Conservation (phyloP, 2,113 vertebrate species). For the Cyrtonyx montezumae region DNA sequence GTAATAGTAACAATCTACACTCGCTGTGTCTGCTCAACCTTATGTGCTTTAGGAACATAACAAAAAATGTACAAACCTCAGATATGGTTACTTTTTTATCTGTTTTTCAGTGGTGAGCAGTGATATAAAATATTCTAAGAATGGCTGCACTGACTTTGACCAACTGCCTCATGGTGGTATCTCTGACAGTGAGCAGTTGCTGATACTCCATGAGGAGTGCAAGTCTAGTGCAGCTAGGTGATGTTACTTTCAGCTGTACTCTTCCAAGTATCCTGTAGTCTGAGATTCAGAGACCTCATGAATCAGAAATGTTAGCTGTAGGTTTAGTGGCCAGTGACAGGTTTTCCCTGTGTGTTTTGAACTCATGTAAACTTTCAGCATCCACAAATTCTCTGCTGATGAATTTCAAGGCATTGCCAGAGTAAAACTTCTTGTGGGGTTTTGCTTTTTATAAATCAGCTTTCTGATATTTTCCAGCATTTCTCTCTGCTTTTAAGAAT, state of each 20-base stretch:
- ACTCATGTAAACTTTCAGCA: not conserved
- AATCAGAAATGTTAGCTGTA: not conserved
- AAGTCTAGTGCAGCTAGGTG: not conserved
- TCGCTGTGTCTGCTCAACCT: not conserved
- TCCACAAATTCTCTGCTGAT: not conserved
- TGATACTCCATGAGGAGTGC: not conserved
- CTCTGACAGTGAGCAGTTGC: not conserved
- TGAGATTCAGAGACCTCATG: not conserved
- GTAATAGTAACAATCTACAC: not conserved
- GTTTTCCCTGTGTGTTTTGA: not conserved
- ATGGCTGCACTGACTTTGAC: not conserved
- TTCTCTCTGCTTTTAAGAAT: slow-evolving; percentile 2
- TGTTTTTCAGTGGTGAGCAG: not conserved
- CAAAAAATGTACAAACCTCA: not conserved
- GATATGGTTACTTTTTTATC: not conserved
- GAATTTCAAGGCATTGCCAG: not conserved
- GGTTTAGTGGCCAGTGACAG: not conserved
- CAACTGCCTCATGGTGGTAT: not conserved
- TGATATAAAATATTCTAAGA: not conserved
- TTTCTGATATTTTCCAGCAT: not conserved
- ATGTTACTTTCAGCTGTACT: not conserved
- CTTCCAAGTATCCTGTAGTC: not conserved
- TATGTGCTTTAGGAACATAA: not conserved
- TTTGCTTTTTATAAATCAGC: not conserved
- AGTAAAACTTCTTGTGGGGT: not conserved